These are phyloP conservation scores for Drosophila aldrichi DNA, from an alignment of 2,888 invertebrate species.

Conservation along the genomic window DNA sequence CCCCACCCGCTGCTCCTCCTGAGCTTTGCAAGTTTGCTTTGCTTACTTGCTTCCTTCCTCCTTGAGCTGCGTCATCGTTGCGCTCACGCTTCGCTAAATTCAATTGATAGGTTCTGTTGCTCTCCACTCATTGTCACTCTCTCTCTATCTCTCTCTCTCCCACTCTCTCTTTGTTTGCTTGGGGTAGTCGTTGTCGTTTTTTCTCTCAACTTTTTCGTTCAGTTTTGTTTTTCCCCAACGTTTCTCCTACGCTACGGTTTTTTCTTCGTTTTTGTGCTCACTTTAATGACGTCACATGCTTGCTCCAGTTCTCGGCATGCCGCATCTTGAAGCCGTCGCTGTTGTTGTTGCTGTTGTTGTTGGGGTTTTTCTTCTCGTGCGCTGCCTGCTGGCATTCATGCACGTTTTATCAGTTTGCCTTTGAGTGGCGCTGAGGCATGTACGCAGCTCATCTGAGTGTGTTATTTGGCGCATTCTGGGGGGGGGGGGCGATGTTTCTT, in stretches of 20 bases:
- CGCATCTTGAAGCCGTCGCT: constrained; percentile 46
- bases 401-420: constrained; percentile 80
- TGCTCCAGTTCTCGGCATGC: constrained; percentile 74
- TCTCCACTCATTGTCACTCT: constrained; percentile 6
- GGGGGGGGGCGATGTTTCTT: neutral
- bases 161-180: constrained; percentile 27
- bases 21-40: constrained; percentile 40
- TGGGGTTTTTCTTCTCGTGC: constrained; percentile 32
- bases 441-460: constrained; percentile 47
- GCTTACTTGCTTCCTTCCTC: constrained; percentile 51
- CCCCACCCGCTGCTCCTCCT: neutral
- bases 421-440: constrained; percentile 68
- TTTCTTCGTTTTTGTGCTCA: constrained; percentile 34
- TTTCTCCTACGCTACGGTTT: constrained; percentile 43
- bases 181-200: constrained; percentile 39
- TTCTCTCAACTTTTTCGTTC: constrained; percentile 65
- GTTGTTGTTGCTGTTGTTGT: constrained; percentile 13
- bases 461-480: constrained; percentile 19
- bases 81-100: constrained; percentile 49
- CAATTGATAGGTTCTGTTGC: constrained; percentile 43
- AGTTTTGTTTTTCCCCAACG: constrained; percentile 76
- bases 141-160: constrained; percentile 24
- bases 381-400: constrained; percentile 61
- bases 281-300: constrained; percentile 66
- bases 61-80: constrained; percentile 45